A percentile compares a stretch with the other conserved stretches of the same genome.
Evolutionary conservation across 2,113 vertebrate genomes (phyloP).

Genomic region (Marmota flaviventris): DNA sequence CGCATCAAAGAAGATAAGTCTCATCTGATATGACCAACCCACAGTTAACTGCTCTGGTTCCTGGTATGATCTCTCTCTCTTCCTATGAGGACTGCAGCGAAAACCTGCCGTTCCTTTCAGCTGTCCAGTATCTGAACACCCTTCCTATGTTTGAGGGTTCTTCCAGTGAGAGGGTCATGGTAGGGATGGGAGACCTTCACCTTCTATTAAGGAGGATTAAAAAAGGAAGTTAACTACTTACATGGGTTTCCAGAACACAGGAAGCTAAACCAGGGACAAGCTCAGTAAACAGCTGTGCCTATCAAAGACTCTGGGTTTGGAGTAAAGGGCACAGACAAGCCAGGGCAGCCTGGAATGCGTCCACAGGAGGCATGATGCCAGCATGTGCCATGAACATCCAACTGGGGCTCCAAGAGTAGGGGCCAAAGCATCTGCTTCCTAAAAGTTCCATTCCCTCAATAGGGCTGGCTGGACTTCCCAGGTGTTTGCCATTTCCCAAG

Average conservation of each 20-base stretch:
- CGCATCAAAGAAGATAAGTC: not conserved
- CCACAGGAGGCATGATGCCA: not conserved
- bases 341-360: not conserved
- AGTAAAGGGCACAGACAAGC: not conserved
- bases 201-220: not conserved
- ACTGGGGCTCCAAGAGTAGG: not conserved
- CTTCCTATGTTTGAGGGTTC: not conserved
- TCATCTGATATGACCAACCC: not conserved
- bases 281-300: not conserved
- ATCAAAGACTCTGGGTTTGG: not conserved
- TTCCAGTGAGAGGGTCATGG: not conserved
- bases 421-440: not conserved
- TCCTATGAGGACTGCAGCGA: not conserved
- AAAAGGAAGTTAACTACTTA: not conserved
- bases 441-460: not conserved
- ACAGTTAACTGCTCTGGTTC: accelerated
- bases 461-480: not conserved
- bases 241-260: not conserved
- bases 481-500: not conserved
- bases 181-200: not conserved
- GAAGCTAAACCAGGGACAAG: not conserved
- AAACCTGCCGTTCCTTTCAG: not conserved
- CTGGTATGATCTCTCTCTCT: not conserved
- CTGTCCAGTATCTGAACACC: not conserved
- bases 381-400: not conserved